These are phyloP conservation scores for Ophion ellenae DNA, from an alignment of 2,888 invertebrate species.

Conservation along the genomic window DNA sequence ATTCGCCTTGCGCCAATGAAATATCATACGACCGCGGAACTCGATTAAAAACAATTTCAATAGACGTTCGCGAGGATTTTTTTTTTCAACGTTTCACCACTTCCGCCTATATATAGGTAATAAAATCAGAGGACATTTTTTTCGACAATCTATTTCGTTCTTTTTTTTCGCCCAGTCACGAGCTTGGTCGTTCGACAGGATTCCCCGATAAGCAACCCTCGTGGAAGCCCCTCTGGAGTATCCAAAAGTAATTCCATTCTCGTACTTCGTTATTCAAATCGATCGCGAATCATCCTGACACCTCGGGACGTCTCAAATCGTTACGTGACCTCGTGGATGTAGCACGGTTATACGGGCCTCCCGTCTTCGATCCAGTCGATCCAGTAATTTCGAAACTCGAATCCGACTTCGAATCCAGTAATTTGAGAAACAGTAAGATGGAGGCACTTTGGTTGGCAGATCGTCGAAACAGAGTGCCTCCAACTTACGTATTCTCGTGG, in stretches of 20 bases:
- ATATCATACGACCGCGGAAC: conserved; percentile 52
- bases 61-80: conserved; percentile 29
- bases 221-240: not conserved
- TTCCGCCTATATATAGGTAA: not conserved
- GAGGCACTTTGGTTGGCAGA: too few relatives aligned
- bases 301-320: too few relatives aligned
- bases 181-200: conserved; percentile 39
- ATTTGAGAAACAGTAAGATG: too few relatives aligned
- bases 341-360: too few relatives aligned
- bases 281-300: not conserved
- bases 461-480: too few relatives aligned
- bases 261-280: not conserved
- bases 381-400: too few relatives aligned
- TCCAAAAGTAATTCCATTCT: not conserved
- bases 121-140: conserved; percentile 26
- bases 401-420: too few relatives aligned
- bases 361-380: too few relatives aligned
- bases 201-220: not conserved
- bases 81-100: conserved; percentile 38
- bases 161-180: conserved; percentile 46
- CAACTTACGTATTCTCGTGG: too few relatives aligned
- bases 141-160: conserved; percentile 30
- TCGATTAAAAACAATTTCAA: conserved; percentile 63
- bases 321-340: too few relatives aligned
- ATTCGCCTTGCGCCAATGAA: conserved; percentile 59